Conservation (phyloP, 2,888 invertebrate genomes). For the Bhutanitis thaidina region DNA sequence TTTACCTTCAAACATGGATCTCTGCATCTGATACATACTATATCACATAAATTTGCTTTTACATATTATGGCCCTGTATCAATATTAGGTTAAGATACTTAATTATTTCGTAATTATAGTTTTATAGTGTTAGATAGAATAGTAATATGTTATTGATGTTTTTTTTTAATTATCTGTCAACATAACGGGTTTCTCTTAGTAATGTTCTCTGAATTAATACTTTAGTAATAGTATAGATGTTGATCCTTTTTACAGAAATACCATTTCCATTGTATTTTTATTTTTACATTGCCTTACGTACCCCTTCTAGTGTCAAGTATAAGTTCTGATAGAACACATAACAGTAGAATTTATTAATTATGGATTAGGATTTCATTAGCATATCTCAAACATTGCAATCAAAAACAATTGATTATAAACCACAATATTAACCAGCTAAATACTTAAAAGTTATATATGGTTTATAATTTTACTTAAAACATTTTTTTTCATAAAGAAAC, state of each 20-base stretch:
- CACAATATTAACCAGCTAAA: too few species aligned
- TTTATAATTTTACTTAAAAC: too few species aligned
- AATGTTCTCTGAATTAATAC: not conserved
- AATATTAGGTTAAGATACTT: not conserved
- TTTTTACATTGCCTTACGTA: not conserved
- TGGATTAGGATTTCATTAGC: too few species aligned
- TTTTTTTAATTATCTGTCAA: slow-evolving; percentile 5
- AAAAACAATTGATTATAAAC: too few species aligned
- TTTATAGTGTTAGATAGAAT: not conserved
- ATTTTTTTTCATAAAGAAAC: too few species aligned
- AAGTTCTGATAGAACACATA: too few species aligned
- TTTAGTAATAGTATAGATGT: not conserved
- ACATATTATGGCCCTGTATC: slow-evolving; percentile 4
- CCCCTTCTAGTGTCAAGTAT: too few species aligned
- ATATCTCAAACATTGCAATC: too few species aligned
- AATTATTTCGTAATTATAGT: not conserved
- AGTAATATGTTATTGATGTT: slow-evolving; percentile 3
- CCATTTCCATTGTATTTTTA: slow-evolving; percentile 1
- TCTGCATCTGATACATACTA: slow-evolving; percentile 2
- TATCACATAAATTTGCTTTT: not conserved
- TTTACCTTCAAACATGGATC: slow-evolving; percentile 13
- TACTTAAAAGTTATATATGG: too few species aligned
- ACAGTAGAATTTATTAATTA: too few species aligned
- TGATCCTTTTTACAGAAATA: slow-evolving; percentile 7
- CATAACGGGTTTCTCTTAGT: slow-evolving; percentile 15